Evolutionary conservation across 2,888 invertebrate genomes (phyloP).

Genomic region (Ypsolopha scabrella): DNA sequence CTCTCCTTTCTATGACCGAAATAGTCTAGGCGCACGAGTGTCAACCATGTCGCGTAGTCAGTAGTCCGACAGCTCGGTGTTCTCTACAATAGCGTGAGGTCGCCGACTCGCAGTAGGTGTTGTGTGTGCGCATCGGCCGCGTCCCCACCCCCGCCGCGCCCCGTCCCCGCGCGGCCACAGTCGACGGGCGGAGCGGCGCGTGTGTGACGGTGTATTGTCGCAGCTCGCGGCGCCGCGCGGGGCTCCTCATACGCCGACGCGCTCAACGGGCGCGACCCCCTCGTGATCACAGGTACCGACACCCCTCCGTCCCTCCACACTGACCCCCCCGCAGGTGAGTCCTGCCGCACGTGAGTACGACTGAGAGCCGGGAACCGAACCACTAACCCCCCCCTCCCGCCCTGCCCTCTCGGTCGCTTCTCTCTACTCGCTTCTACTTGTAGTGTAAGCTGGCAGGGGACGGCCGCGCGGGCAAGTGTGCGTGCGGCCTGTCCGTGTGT

Average conservation of each 20-base stretch:
- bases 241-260: conserved; percentile 87
- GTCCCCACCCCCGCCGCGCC: too few species aligned
- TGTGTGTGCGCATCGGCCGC: too few species aligned
- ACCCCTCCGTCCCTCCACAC: background rate
- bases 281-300: conserved; percentile 87
- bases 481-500: too few species aligned
- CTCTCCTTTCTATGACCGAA: too few species aligned
- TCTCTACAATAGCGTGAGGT: too few species aligned
- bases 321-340: too few species aligned
- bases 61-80: too few species aligned
- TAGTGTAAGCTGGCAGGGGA: background rate
- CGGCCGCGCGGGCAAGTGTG: background rate
- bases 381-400: conserved; percentile 7
- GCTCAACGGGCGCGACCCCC: conserved; percentile 86
- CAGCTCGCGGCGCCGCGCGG: conserved; percentile 30
- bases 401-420: conserved; percentile 6
- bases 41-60: too few species aligned
- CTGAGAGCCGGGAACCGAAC: background rate
- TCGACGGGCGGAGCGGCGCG: background rate
- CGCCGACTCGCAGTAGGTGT: too few species aligned
- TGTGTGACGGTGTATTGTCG: conserved; percentile 4
- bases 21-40: too few species aligned
- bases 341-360: too few species aligned
- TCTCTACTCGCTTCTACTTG: too few species aligned
- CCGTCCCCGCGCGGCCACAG: background rate